A percentile compares a stretch with the other conserved stretches of the same genome.
Evolutionary conservation across 2,797 vertebrate species (phyloP).

Genomic region (Pseudopleuronectes americanus): DNA sequence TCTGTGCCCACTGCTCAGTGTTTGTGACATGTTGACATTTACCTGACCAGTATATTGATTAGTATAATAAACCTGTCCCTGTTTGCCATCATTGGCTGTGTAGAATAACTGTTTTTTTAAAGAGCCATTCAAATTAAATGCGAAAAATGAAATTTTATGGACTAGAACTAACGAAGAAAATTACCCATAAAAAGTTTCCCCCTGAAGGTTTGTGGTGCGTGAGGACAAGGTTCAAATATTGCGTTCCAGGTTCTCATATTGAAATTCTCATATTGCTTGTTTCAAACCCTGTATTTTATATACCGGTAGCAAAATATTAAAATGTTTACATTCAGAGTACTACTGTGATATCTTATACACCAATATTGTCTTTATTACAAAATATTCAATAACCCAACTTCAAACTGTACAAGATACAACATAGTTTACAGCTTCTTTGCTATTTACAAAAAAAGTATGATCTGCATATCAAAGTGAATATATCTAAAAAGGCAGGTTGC

Average conservation of each 20-base stretch:
- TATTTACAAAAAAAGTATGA: conserved; percentile 84
- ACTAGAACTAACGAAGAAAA: conserved; percentile 41
- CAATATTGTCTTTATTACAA: conserved; percentile 87
- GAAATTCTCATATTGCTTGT: too few species aligned
- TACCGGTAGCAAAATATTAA: background rate
- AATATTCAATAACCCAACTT: conserved; percentile 85
- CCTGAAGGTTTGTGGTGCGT: conserved; percentile 1
- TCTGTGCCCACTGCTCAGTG: conserved; percentile 29
- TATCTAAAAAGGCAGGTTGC: conserved; percentile 86
- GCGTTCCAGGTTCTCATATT: conserved; percentile 2
- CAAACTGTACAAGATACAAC: conserved; percentile 85
- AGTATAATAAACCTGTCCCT: conserved; percentile 38
- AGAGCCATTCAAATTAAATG: conserved; percentile 42
- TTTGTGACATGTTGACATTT: conserved; percentile 43
- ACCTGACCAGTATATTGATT: conserved; percentile 16
- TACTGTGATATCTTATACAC: conserved; percentile 74
- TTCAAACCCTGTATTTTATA: background rate
- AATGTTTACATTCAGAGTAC: conserved; percentile 4
- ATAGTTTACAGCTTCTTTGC: conserved; percentile 80
- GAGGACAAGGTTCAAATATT: conserved; percentile 24
- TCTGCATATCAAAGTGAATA: conserved; percentile 86
- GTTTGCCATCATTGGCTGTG: conserved; percentile 21
- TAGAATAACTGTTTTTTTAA: conserved; percentile 36
- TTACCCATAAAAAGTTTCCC: conserved; percentile 18
- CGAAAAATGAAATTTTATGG: conserved; percentile 36